phyloP scores from a whole-genome alignment of 2,113 vertebrate species.

The Peromyscus californicus region DNA sequence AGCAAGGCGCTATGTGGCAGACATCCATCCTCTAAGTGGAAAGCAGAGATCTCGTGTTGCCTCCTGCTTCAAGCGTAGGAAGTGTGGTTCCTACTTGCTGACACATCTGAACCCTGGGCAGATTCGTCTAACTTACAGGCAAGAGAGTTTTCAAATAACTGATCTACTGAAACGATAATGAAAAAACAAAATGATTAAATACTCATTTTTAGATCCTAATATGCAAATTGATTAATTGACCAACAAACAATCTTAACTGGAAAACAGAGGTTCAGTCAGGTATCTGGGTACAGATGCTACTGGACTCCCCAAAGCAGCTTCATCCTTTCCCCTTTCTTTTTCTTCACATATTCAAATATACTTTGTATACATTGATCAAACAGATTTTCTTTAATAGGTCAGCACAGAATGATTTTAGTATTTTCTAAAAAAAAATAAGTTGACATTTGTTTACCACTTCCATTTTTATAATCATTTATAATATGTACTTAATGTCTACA shows the following conservation, averaged over 20 bases:
- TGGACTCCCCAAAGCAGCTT: neutral
- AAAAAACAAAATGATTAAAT: conserved; percentile 11
- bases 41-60: conserved; percentile 5
- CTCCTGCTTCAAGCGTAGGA: conserved; percentile 56
- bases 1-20: neutral
- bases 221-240: conserved; percentile 54
- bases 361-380: conserved; percentile 11
- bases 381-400: neutral
- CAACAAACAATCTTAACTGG: neutral
- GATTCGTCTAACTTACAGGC: conserved; percentile 13
- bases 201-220: conserved; percentile 29
- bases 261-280: neutral
- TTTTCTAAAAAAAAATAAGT: conserved; percentile 1
- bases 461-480: conserved; percentile 9
- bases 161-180: conserved; percentile 26
- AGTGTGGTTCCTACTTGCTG: conserved; percentile 19
- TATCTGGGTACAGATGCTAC: neutral
- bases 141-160: conserved; percentile 52
- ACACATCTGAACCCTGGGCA: conserved; percentile 20
- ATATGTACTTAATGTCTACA: neutral
- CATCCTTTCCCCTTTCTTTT: neutral
- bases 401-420: neutral
- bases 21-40: conserved; percentile 54
- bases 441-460: neutral
- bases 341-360: neutral